Conservation (phyloP, 1,140 invertebrate genomes). For the Neocloeon triangulifer region DNA sequence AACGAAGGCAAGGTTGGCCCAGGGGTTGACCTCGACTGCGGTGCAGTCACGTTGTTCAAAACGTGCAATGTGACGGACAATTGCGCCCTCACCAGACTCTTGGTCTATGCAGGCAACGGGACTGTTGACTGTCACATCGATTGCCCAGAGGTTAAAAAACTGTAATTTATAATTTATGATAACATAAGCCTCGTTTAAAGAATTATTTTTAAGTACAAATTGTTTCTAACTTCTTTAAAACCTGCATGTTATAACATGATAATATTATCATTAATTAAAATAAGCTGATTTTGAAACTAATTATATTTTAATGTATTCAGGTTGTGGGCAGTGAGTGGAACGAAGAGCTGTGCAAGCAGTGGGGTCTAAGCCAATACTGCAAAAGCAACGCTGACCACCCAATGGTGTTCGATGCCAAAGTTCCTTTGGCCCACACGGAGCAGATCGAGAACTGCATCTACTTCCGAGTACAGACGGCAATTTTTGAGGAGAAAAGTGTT, state of each 20-base stretch:
- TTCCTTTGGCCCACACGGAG: constrained; percentile 13
- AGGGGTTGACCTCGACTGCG: constrained; percentile 5
- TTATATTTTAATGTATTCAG: too few species aligned
- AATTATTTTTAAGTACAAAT: too few species aligned
- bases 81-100: not conserved
- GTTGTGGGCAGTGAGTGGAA: constrained; percentile 7
- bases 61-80: not conserved
- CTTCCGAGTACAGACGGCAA: constrained; percentile 18
- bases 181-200: too few species aligned
- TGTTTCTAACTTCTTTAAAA: too few species aligned
- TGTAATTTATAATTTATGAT: too few species aligned
- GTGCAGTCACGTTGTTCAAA: not conserved
- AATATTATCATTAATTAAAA: too few species aligned
- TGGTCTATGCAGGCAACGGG: constrained; percentile 4
- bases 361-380: constrained; percentile 22
- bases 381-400: constrained; percentile 13
- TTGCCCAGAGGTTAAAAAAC: constrained; percentile 6
- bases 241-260: too few species aligned
- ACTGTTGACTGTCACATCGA: constrained; percentile 11
- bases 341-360: constrained; percentile 18
- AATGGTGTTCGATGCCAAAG: constrained; percentile 17
- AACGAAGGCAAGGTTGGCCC: constrained; percentile 15
- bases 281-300: too few species aligned
- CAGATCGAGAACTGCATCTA: constrained; percentile 16
- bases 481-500: constrained; percentile 15